Conservation (phyloP, 2,797 vertebrate species). For the Chiloscyllium punctatum region DNA sequence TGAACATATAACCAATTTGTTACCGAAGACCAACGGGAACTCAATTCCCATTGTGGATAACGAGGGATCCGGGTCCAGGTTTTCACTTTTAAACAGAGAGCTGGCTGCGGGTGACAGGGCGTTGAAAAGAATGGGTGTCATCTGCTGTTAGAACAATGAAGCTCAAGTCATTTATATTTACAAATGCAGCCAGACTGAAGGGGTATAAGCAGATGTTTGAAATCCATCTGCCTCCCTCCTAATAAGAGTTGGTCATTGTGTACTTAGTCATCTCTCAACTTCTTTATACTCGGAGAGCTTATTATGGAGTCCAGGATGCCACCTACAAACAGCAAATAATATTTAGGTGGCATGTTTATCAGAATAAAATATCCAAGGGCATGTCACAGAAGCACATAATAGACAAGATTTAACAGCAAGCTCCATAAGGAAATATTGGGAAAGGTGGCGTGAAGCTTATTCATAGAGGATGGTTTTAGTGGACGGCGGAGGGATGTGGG, state of each 20-base stretch:
- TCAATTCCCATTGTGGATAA: neutral
- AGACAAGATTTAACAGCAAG: neutral
- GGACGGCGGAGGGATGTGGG: neutral
- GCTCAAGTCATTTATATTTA: constrained; percentile 14
- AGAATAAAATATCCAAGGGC: neutral
- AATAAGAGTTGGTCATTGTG: neutral
- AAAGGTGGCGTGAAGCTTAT: neutral
- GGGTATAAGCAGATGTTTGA: neutral
- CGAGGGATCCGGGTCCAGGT: neutral
- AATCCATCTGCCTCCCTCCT: neutral
- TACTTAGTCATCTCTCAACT: neutral
- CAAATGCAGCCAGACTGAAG: neutral
- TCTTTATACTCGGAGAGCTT: neutral
- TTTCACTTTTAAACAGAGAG: neutral
- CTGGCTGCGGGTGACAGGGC: neutral
- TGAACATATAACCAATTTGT: neutral
- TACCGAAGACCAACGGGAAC: neutral
- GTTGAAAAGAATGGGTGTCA: neutral
- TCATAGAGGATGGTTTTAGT: neutral
- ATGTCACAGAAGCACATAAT: neutral
- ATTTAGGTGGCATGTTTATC: neutral
- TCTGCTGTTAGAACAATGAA: neutral
- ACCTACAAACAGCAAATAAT: neutral
- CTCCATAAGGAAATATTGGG: neutral
- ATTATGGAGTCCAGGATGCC: neutral